Base-by-base conservation (phyloP, 2,888 invertebrate genomes). In the Tiliacea aurago region DNA sequence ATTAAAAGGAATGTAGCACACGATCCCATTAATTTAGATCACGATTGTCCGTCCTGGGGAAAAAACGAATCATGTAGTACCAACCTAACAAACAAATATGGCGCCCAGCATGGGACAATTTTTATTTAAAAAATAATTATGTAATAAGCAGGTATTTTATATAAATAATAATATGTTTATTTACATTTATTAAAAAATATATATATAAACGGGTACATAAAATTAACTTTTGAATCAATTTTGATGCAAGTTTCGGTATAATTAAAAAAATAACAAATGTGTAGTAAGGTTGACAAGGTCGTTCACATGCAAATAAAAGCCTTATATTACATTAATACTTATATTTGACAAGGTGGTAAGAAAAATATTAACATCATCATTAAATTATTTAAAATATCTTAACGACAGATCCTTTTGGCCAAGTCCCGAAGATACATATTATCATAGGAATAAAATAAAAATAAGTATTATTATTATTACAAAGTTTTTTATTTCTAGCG, bases 41-140 rank as follows among this genome's bases (percentile, higher is more conserved):
- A 78, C 71, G 76, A 70, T 55, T 78, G 72, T 59, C 70, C 86
- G 15, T 86, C 86, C 86, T 86, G 83, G 23, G 76, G 71, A 84
- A 73, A 76, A 82, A 76, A 69, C 13, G 28, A 20, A 23, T 58
- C 23, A 47, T 62, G 18, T 59, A 45, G 15, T 64, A 68, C 55
- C 51, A 76, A 64, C 45, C 49, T 5, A 61, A 55, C 1, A 71
- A 59, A 61, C 28, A n/a, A 18, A 45, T 9, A n/a, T 83, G 80
- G 77, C 82, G 61, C 82, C 83, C 84, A 83, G 23, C 80, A 49
- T 55, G 78, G 78, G 82, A 49, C 78, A 15, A n/a, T 1, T 53
- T 65, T 47, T 43, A 45, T 59, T 55, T 47, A 2, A 59, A 33
- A 20, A 33, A n/a, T 11, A n/a, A n/a, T n/a, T n/a, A 47, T 7